Conservation (phyloP, 2,888 invertebrate genomes). For the Pyrrhia umbra region DNA sequence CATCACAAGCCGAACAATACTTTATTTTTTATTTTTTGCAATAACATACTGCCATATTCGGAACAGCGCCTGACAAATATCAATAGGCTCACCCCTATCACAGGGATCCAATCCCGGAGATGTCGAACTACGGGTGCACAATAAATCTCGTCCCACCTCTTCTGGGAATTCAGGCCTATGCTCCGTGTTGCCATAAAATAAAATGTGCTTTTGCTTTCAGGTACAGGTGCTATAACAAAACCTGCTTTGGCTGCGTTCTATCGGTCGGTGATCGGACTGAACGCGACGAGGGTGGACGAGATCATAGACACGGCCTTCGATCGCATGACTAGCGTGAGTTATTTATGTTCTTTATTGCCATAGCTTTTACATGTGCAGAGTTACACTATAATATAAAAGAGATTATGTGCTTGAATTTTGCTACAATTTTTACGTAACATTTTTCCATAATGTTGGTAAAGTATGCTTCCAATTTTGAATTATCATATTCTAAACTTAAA, state of each 20-base stretch:
- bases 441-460: too few species aligned
- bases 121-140: slow-evolving; percentile 28
- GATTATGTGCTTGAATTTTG: background rate
- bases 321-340: slow-evolving; percentile 93
- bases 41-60: slow-evolving; percentile 22
- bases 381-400: background rate
- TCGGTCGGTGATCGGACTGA: slow-evolving; percentile 92
- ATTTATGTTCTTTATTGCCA: background rate
- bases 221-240: slow-evolving; percentile 92
- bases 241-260: slow-evolving; percentile 92
- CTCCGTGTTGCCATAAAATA: slow-evolving; percentile 41
- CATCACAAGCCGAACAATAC: background rate
- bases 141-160: slow-evolving; percentile 52
- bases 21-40: slow-evolving; percentile 12
- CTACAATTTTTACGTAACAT: background rate
- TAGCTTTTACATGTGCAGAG: background rate
- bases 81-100: slow-evolving; percentile 45
- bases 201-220: slow-evolving; percentile 73
- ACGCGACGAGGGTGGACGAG: slow-evolving; percentile 91
- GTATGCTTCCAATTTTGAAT: too few species aligned
- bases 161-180: slow-evolving; percentile 10
- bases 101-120: slow-evolving; percentile 47
- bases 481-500: too few species aligned
- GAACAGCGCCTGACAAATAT: slow-evolving; percentile 48
- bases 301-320: slow-evolving; percentile 92